A percentile compares a stretch with the other conserved stretches of the same genome.
Evolutionary conservation across 2,888 invertebrate species (phyloP).

Genomic region (Acleris cristana): DNA sequence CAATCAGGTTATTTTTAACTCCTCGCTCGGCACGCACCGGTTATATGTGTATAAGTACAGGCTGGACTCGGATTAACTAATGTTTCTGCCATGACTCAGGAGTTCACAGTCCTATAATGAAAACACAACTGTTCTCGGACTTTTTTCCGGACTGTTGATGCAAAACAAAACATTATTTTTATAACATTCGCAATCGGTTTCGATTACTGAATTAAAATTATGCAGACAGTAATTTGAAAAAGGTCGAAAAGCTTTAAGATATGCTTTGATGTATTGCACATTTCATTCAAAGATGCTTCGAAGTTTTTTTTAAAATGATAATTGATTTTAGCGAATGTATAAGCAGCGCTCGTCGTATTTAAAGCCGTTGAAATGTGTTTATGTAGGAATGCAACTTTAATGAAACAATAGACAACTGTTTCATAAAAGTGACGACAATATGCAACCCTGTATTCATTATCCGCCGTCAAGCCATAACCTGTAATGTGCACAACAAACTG

Average conservation of each 20-base stretch:
- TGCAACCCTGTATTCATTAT: conserved; percentile 62
- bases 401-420: conserved; percentile 55
- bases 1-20: conserved; percentile 72
- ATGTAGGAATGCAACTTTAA: conserved; percentile 41
- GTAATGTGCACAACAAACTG: conserved; percentile 55
- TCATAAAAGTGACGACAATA: conserved; percentile 62
- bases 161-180: conserved; percentile 28
- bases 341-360: too few species aligned
- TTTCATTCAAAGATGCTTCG: too few species aligned
- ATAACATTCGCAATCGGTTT: conserved; percentile 9
- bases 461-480: conserved; percentile 56
- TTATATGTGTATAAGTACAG: conserved; percentile 8
- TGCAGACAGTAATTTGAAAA: too few species aligned
- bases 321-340: too few species aligned
- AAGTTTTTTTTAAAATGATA: too few species aligned
- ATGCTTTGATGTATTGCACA: too few species aligned
- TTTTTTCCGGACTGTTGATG: conserved; percentile 18
- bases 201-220: neutral
- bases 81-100: conserved; percentile 22
- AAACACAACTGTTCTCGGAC: conserved; percentile 24
- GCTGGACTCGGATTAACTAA: conserved; percentile 11
- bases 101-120: conserved; percentile 36
- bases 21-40: conserved; percentile 45
- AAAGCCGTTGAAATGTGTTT: too few species aligned
- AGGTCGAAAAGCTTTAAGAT: too few species aligned